phyloP scores from a whole-genome alignment of 2,888 invertebrate species.

The Protula sp. region DNA sequence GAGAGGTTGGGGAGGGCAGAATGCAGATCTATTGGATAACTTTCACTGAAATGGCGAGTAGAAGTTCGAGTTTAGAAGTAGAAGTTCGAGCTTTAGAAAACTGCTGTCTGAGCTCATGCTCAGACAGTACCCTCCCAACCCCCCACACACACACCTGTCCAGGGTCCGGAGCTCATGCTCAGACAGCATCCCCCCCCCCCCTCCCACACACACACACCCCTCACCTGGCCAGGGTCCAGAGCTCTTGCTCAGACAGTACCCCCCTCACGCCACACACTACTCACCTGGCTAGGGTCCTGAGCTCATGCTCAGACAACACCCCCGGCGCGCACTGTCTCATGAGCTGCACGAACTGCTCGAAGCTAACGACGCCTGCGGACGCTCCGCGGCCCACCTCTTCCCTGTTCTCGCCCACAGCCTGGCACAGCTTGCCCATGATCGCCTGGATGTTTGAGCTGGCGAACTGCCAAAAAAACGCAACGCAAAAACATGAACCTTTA shows the following conservation, averaged over 20 bases:
- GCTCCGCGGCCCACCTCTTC: conserved; percentile 21
- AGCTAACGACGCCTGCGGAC: background rate
- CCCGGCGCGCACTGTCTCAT: conserved; percentile 25
- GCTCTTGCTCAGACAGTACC: too few species aligned
- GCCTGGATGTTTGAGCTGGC: conserved; percentile 32
- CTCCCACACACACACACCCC: too few species aligned
- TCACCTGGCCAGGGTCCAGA: too few species aligned
- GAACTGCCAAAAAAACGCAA: conserved; percentile 28
- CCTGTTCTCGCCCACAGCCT: conserved; percentile 27
- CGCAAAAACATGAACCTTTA: background rate
- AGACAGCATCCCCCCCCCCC: conserved; percentile 24
- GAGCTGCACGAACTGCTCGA: background rate
- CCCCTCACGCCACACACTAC: background rate
- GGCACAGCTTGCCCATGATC: conserved; percentile 32
- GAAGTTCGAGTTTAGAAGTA: too few species aligned
- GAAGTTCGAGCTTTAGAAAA: too few species aligned
- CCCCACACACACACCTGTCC: conserved; percentile 14
- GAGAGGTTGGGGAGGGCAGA: too few species aligned
- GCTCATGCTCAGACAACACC: conserved; percentile 39
- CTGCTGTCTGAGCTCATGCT: too few species aligned
- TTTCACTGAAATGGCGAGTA: too few species aligned
- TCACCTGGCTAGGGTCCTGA: conserved; percentile 37
- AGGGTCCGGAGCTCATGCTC: conserved; percentile 48
- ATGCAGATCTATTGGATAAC: too few species aligned
- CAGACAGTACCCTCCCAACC: too few species aligned